Conservation (phyloP, 2,113 vertebrate species). For the Boulengeromyrus knoepffleri region DNA sequence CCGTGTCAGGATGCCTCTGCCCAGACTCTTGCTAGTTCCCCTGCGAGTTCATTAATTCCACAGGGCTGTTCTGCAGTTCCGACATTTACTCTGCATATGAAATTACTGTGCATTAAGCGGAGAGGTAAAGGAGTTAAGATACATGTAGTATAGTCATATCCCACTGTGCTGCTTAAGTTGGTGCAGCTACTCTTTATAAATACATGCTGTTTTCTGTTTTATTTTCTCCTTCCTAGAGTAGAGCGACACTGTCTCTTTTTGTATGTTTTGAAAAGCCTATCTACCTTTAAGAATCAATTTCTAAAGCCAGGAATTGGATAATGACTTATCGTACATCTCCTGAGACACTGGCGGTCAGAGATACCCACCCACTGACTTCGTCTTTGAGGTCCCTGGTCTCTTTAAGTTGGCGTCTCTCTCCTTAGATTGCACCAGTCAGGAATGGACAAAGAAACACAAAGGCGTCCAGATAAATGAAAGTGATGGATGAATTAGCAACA, state of each 20-base stretch:
- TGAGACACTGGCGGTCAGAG: background rate
- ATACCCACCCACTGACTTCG: background rate
- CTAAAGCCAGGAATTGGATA: background rate
- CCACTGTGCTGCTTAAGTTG: background rate
- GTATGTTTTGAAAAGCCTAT: background rate
- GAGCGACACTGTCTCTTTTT: background rate
- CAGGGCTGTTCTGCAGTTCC: background rate
- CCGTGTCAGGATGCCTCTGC: background rate
- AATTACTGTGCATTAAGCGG: background rate
- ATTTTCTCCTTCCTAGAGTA: background rate
- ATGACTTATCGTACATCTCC: background rate
- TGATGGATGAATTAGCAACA: background rate
- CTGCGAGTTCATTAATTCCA: background rate
- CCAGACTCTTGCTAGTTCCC: background rate
- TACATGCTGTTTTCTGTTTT: background rate
- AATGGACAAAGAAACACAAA: background rate
- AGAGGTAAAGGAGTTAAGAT: slow-evolving; percentile 9
- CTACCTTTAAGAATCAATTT: background rate
- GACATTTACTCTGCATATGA: slow-evolving; percentile 8
- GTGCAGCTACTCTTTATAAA: background rate
- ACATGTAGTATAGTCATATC: background rate
- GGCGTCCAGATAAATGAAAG: background rate
- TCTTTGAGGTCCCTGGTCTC: background rate
- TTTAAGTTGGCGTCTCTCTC: background rate
- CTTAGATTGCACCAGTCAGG: background rate